These are phyloP conservation scores for Drosophila nannoptera DNA, from an alignment of 1,140 invertebrate genomes.

Conservation along the genomic window DNA sequence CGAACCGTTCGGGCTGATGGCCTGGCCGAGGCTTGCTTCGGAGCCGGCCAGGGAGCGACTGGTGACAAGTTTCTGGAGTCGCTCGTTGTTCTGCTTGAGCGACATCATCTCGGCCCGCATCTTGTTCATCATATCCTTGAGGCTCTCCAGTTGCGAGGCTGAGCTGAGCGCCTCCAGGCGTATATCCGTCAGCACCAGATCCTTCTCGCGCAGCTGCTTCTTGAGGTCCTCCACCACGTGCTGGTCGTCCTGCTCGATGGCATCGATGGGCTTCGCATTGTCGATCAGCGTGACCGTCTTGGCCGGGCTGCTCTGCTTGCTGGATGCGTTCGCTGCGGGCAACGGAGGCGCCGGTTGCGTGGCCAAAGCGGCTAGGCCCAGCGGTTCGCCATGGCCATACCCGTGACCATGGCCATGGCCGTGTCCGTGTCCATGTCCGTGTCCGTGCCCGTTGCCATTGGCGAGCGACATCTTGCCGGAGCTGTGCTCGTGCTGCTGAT, in stretches of 20 bases:
- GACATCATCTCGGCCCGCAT: slow-evolving; percentile 98
- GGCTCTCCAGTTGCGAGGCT: slow-evolving; percentile 96
- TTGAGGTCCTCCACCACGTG: slow-evolving; percentile 90
- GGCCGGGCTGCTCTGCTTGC: slow-evolving; percentile 72
- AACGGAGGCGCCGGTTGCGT: slow-evolving; percentile 65
- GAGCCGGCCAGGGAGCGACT: slow-evolving; percentile 90
- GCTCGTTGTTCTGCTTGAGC: slow-evolving; percentile 97
- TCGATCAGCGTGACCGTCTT: slow-evolving; percentile 78
- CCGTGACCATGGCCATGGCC: slow-evolving; percentile 12
- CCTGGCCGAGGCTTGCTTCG: slow-evolving; percentile 86
- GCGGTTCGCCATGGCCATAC: slow-evolving; percentile 51
- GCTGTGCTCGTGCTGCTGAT: slow-evolving; percentile 34
- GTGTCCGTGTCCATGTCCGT: slow-evolving; percentile 19
- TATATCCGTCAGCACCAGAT: slow-evolving; percentile 97
- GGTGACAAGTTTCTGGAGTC: slow-evolving; percentile 92
- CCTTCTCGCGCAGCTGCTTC: slow-evolving; percentile 96
- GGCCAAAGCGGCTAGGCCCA: slow-evolving; percentile 67
- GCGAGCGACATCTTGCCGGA: slow-evolving; percentile 26
- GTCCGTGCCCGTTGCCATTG: slow-evolving; percentile 29
- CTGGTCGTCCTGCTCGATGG: slow-evolving; percentile 73
- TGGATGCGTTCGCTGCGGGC: slow-evolving; percentile 59
- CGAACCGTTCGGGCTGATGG: slow-evolving; percentile 81
- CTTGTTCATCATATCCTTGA: slow-evolving; percentile 97
- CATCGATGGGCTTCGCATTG: slow-evolving; percentile 78
- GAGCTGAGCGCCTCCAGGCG: slow-evolving; percentile 96